Base-by-base conservation (phyloP, 2,888 invertebrate species). In the Ochropleura leucogaster region DNA sequence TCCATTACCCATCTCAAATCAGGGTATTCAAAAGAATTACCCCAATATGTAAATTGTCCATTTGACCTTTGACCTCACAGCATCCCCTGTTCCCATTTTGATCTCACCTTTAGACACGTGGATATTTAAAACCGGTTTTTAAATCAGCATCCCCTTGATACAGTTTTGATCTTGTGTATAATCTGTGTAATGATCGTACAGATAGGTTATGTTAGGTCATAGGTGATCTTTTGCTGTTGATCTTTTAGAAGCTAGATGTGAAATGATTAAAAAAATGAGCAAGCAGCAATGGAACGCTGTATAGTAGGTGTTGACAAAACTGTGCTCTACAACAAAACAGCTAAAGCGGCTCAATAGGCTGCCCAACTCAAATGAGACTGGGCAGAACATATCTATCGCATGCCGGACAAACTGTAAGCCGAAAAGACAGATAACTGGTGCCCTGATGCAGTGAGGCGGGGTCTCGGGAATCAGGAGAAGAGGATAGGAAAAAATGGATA, bases 31-130 rank as follows among this genome's bases (percentile, higher is more conserved):
- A 82, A 73, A 77, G 66, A 63, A 55, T 4, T 72, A 74, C 79
- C 88, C 89, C 85, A 80, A 87, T 86, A 83, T 90, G 89, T 88
- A 91, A 90, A 92, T 82, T 87, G 68, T 71, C 65, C 76, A 77
- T 79, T 84, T 90, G 84, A 87, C 87, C 83, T 66, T 47, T 89
- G 79, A 89, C 86, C 88, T 82, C 79, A 79, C 93, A 93, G 93
- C 93, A 92, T 93, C 94, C 92, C 92, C 84, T 86, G 91, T 73
- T 93, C 90, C 91, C 90, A 80, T 89, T 92, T 89, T 82, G 83
- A 90, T 91, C 92, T 92, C 90, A 82, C 82, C 82, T 83, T 82
- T 82, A 2, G 51, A 75, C 53, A 84, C 85, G 88, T 84, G 87
- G 74, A 80, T 77, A 83, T 55, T 70, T 40, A 30, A 74, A 79